These are phyloP conservation scores for Tenthredo mesomela DNA, from an alignment of 2,888 invertebrate species.

Conservation along the genomic window DNA sequence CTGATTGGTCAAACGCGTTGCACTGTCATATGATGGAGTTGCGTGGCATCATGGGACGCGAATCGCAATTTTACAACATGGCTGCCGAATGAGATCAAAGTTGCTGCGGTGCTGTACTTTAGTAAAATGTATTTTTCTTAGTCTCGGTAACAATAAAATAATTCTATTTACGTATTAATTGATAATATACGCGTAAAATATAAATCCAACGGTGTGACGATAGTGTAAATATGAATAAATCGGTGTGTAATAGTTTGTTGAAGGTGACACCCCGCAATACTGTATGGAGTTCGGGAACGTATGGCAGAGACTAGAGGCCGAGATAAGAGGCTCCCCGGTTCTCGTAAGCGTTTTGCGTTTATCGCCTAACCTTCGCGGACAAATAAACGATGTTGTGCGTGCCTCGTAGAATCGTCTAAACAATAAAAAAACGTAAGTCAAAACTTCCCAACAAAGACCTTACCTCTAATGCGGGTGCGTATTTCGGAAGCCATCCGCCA, in stretches of 20 bases:
- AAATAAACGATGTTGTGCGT: conserved; percentile 65
- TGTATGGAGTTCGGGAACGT: conserved; percentile 70
- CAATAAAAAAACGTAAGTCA: conserved; percentile 69
- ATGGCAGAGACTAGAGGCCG: conserved; percentile 72
- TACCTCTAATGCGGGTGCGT: conserved; percentile 60
- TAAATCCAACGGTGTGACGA: conserved; percentile 55
- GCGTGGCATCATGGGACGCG: conserved; percentile 72
- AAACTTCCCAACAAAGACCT: conserved; percentile 53
- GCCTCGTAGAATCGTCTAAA: conserved; percentile 58
- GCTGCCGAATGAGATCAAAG: conserved; percentile 74
- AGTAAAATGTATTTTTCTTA: conserved; percentile 70
- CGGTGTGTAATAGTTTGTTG: conserved; percentile 65
- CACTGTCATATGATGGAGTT: conserved; percentile 73
- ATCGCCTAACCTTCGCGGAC: conserved; percentile 56
- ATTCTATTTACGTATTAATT: conserved; percentile 59
- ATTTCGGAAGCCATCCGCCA: conserved; percentile 68
- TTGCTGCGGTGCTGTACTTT: conserved; percentile 74
- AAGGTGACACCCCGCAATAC: conserved; percentile 74
- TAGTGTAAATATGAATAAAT: conserved; percentile 70
- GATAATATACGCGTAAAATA: conserved; percentile 61
- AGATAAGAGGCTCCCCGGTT: conserved; percentile 67
- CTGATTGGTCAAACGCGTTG: conserved; percentile 65
- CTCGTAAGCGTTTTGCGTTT: conserved; percentile 60
- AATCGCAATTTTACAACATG: conserved; percentile 75
- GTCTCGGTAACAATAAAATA: conserved; percentile 60